These are phyloP conservation scores for Serilophus lunatus DNA, from an alignment of 2,113 vertebrate species.

Conservation along the genomic window DNA sequence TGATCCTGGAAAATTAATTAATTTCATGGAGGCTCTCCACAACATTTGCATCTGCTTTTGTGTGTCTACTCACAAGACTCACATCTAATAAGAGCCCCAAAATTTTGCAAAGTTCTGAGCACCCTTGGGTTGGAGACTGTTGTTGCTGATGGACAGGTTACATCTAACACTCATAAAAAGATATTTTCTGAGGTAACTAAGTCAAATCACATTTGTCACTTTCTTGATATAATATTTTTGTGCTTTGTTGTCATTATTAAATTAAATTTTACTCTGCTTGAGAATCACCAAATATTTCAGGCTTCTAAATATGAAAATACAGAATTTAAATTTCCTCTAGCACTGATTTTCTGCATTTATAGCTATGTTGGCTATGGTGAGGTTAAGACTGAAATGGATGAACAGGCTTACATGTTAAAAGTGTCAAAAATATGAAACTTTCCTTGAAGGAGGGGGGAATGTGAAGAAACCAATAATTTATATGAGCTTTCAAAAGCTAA, in stretches of 20 bases:
- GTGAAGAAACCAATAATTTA: not conserved
- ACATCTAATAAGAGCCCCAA: not conserved
- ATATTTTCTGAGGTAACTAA: not conserved
- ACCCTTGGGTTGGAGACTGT: not conserved
- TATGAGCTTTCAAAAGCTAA: not conserved
- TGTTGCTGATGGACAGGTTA: not conserved
- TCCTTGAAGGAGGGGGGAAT: not conserved
- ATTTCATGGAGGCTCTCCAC: not conserved
- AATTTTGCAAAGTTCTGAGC: not conserved
- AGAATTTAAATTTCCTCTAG: not conserved
- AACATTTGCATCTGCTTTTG: not conserved
- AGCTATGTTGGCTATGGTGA: not conserved
- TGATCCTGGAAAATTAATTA: not conserved
- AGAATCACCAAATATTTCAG: not conserved
- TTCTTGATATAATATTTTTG: not conserved
- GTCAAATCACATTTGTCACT: not conserved
- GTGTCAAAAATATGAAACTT: not conserved
- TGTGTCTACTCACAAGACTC: not conserved
- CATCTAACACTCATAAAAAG: not conserved
- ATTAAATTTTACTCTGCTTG: not conserved
- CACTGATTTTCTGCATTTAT: not conserved
- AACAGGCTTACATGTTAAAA: not conserved
- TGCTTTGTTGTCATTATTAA: not conserved
- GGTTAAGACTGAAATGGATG: not conserved
- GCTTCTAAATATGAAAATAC: not conserved